Base-by-base conservation (phyloP, 1,140 invertebrate species). In the Homalodisca vitripennis region DNA sequence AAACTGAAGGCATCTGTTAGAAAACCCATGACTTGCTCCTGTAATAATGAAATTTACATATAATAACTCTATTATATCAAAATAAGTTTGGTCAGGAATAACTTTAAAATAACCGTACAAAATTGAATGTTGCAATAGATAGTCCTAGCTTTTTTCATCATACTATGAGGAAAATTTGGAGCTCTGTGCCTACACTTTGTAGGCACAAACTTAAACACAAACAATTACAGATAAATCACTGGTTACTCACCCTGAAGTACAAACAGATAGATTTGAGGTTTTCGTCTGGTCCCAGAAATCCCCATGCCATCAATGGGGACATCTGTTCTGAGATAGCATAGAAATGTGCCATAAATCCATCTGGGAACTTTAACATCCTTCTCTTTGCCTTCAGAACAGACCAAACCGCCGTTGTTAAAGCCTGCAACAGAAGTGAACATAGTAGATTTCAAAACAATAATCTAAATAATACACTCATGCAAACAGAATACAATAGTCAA, bases 341-440 rank as follows among this genome's bases (percentile, higher is more conserved):
- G 82, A 99, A 99, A 78, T 97, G 94, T 3, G 93, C 85, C 84
- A 98, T 93, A 81, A 99, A 99, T 1, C 97, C 97, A 80, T 95
- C 88, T 12, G 92, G 88, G 79, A 90, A 92, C 80, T 94, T 93
- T 0, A 99, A 82, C 86, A 95, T 90, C 73, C 93, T 85, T 74
- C 93, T 85, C 79, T 99, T 99, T 0, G 95, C 93, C 81, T 96
- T 94, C 47, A 99, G 83, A 1, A 98, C 93, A 0, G 95, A 97
- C 95, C 96, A 98, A 0, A 98, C 93, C 12, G 96, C 95, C 14
- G 97, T 98, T 24, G 92, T 90, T n/a, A 99, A 80, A 1, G 97
- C 96, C 91, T 94, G 76, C 2, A 81, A 80, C 65, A 3, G 6
- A 41, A 10, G 34, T 41, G 34, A 41, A n/a, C n/a, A n/a, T n/a